phyloP scores from a whole-genome alignment of 2,797 vertebrate genomes.

The Ceryle rudis region DNA sequence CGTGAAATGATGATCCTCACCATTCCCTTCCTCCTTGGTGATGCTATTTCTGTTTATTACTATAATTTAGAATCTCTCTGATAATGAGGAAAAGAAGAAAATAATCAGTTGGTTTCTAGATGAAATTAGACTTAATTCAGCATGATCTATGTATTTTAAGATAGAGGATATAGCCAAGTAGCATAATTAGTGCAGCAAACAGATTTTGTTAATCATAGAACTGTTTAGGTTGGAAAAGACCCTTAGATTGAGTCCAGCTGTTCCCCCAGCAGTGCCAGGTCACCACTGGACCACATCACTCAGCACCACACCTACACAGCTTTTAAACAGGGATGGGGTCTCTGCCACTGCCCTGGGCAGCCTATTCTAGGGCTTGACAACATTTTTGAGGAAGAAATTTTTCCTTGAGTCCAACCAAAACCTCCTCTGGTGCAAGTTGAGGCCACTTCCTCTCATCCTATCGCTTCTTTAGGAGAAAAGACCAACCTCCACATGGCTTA shows the following conservation, averaged over 20 bases:
- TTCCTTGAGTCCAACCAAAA: neutral
- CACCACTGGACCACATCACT: neutral
- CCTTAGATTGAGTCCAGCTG: neutral
- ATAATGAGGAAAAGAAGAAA: constrained; percentile 35
- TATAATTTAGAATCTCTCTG: constrained; percentile 28
- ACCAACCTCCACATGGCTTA: neutral
- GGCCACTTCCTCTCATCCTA: neutral
- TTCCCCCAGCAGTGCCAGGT: neutral
- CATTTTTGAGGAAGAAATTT: neutral
- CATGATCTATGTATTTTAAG: neutral
- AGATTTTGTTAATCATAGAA: neutral
- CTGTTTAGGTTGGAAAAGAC: neutral
- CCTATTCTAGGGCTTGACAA: neutral
- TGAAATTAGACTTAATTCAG: constrained; percentile 27
- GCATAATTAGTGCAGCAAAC: neutral
- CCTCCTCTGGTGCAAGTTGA: neutral
- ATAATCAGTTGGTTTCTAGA: constrained; percentile 32
- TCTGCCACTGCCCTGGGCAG: neutral
- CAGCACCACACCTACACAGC: neutral
- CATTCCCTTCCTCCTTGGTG: neutral
- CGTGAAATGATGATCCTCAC: constrained; percentile 39
- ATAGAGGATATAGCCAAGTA: neutral
- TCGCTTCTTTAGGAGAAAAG: neutral
- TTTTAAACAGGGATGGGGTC: neutral
- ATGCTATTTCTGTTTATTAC: constrained; percentile 22